Base-by-base conservation (phyloP, 2,888 invertebrate genomes). In the Drosophila robusta region DNA sequence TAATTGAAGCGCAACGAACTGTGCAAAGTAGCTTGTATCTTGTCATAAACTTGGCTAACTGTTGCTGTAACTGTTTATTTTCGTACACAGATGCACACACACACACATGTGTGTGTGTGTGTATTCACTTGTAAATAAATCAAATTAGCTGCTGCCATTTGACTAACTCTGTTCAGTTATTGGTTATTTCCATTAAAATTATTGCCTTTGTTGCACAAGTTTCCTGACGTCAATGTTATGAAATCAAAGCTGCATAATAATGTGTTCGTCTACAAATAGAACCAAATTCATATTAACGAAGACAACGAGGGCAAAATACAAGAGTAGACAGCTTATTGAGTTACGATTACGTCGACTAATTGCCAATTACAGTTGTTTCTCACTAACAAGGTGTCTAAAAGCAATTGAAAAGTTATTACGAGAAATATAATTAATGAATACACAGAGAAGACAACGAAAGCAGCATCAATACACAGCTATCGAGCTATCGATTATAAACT, bases 71-170 rank as follows among this genome's bases (percentile, higher is more conserved):
- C 44, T 64, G 50, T 39, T 38, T 56, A 47, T 32, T 29, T 62
- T 14, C 47, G 14, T 14, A 22, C 2, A 38, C 1, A 29, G 11
- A 46, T 41, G 24, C 11, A 3, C 3, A 14, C 11, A 41, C 14
- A 41, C 3, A 8, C 26, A 29, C 7, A 24, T 7, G 11, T 11
- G 5, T 11, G 11, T 11, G 5, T 3, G 11, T 32, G 11, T 3
- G 32, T 11, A 11, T 7, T 7, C 8, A 29, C 3, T 29, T 29
- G 9, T 34, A 34, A 12, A 49, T 52, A 51, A 46, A 51, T 50
- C 36, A 55, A 57, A 73, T 69, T 51, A 61, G 63, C 51, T 60
- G 58, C 38, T 54, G 52, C 18, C 51, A 45, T 39, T 52, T 42
- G n/a, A 16, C 24, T 39, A 29, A 56, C 32, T 64, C 34, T 46